phyloP scores from a whole-genome alignment of 2,797 vertebrate species.

The Cyclopterus lumpus region DNA sequence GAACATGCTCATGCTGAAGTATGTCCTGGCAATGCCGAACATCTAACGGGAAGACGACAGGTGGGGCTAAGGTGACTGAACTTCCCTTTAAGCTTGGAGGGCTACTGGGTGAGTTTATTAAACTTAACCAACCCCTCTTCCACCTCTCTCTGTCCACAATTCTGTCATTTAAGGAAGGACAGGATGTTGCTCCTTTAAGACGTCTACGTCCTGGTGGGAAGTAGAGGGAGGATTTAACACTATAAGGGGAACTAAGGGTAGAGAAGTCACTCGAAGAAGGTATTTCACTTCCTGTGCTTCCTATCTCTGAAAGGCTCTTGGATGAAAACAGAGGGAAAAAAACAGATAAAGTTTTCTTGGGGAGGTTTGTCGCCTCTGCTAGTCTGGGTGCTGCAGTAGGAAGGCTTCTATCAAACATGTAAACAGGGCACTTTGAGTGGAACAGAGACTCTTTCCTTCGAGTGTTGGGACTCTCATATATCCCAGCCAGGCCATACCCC shows the following conservation, averaged over 20 bases:
- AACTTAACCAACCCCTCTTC: conserved; percentile 10
- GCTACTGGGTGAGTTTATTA: conserved; percentile 26
- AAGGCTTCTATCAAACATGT: conserved; percentile 63
- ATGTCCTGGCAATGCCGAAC: conserved; percentile 73
- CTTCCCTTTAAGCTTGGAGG: conserved; percentile 24
- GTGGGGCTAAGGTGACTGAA: conserved; percentile 57
- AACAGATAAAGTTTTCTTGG: conserved; percentile 46
- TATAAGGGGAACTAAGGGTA: conserved; percentile 57
- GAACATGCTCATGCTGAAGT: conserved; percentile 70
- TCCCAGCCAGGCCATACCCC: conserved; percentile 70
- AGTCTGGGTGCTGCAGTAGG: conserved; percentile 28
- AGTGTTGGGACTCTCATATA: conserved; percentile 81
- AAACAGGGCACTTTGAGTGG: conserved; percentile 70
- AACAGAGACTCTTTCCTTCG: conserved; percentile 83
- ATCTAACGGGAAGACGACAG: conserved; percentile 69
- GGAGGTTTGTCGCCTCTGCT: conserved; percentile 27
- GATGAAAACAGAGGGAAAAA: conserved; percentile 47
- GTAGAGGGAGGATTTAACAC: conserved; percentile 31
- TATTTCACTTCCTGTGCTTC: conserved; percentile 62
- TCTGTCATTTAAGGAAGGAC: conserved; percentile 49
- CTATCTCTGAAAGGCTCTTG: conserved; percentile 62
- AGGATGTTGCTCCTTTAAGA: conserved; percentile 54
- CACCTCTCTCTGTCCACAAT: conserved; percentile 25
- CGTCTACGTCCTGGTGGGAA: conserved; percentile 23
- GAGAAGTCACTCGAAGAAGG: conserved; percentile 75